Conservation (phyloP, 92 coral and sea anemone species). For the Umimayanthus chanpuru region DNA sequence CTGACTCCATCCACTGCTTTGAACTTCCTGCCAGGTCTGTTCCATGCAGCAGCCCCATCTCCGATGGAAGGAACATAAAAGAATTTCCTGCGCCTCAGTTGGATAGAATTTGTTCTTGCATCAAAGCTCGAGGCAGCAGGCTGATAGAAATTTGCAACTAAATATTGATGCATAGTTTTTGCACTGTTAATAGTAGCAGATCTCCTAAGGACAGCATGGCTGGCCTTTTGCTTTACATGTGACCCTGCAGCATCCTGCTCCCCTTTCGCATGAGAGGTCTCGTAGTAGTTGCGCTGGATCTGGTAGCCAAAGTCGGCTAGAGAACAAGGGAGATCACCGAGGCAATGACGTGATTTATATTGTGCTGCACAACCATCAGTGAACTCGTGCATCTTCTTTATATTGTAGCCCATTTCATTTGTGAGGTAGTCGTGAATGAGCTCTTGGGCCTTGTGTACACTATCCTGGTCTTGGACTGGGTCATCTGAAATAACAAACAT, state of each 20-base stretch:
- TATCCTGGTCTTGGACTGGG: slow-evolving; percentile 55
- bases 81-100: slow-evolving; percentile 40
- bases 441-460: slow-evolving; percentile 56
- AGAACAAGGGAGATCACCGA: slow-evolving; percentile 51
- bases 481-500: slow-evolving; percentile 61
- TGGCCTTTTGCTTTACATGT: slow-evolving; percentile 49
- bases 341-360: slow-evolving; percentile 47
- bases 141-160: slow-evolving; percentile 41
- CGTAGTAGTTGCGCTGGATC: slow-evolving; percentile 28
- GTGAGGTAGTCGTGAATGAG: slow-evolving; percentile 43
- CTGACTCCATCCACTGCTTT: slow-evolving; percentile 41
- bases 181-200: slow-evolving; percentile 54
- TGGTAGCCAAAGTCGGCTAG: slow-evolving; percentile 43
- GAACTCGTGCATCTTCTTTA: slow-evolving; percentile 48
- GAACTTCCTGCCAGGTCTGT: too few relatives aligned
- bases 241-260: slow-evolving; percentile 67
- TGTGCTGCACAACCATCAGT: slow-evolving; percentile 54
- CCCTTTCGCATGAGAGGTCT: slow-evolving; percentile 50
- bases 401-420: slow-evolving; percentile 24
- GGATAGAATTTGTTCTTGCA: slow-evolving; percentile 52
- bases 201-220: slow-evolving; percentile 48
- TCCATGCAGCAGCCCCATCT: too few relatives aligned
- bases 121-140: slow-evolving; percentile 60
- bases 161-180: slow-evolving; percentile 49
- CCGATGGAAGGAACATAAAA: slow-evolving; percentile 46